Evolutionary conservation across 2,888 invertebrate species (phyloP).

Genomic region (Pedicia rivosa): DNA sequence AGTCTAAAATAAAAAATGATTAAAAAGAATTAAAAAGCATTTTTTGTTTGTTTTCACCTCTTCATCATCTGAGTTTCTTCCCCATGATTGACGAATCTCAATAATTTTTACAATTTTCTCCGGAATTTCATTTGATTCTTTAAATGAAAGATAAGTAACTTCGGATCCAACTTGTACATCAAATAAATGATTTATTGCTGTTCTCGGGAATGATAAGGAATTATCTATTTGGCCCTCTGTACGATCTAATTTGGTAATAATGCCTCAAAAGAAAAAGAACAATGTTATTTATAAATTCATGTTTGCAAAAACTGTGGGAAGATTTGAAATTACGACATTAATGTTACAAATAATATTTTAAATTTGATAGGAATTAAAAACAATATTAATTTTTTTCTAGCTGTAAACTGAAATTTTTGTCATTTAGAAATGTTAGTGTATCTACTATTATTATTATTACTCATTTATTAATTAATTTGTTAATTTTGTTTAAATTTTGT

Average conservation of each 20-base stretch:
- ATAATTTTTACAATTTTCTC: constrained; percentile 39
- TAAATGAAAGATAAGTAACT: constrained; percentile 39
- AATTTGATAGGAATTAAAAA: no score
- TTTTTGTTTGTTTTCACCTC: constrained; percentile 7
- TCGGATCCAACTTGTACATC: constrained; percentile 35
- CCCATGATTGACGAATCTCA: constrained; percentile 37
- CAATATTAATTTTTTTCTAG: no score
- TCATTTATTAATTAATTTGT: no score
- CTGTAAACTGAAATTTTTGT: no score
- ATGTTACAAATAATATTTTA: no score
- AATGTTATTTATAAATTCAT: no score
- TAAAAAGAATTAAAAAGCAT: no score
- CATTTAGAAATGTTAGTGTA: no score
- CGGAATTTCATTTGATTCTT: constrained; percentile 27
- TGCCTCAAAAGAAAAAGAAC: constrained; percentile 29
- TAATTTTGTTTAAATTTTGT: no score
- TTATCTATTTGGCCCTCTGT: constrained; percentile 43
- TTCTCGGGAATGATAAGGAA: constrained; percentile 35
- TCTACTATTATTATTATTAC: no score
- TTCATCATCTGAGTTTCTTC: constrained; percentile 25
- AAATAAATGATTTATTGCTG: constrained; percentile 16
- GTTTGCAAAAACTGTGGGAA: no score
- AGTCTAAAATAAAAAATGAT: constrained; percentile 14
- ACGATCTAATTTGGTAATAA: constrained; percentile 37
- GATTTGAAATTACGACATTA: no score